These are phyloP conservation scores for Varecia variegata DNA, from an alignment of 2,797 vertebrate species.

Conservation along the genomic window DNA sequence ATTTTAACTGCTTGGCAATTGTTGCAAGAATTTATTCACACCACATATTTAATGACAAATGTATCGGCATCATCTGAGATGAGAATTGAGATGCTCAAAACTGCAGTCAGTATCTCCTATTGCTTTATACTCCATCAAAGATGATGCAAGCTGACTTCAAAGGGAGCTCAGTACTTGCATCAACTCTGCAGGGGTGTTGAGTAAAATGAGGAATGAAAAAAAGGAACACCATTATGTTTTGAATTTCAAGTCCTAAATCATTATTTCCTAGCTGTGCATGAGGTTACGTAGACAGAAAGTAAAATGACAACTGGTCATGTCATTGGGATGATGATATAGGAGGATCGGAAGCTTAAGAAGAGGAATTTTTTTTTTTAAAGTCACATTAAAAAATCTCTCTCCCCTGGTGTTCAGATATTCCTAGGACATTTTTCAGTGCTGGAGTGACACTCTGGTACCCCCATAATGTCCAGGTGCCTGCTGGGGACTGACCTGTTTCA, in stretches of 20 bases:
- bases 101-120: conserved; percentile 57
- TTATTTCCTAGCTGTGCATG: conserved; percentile 80
- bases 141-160: conserved; percentile 79
- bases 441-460: conserved; percentile 56
- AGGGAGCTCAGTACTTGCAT: conserved; percentile 67
- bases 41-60: conserved; percentile 60
- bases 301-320: conserved; percentile 78
- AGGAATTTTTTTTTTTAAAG: conserved; percentile 62
- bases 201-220: conserved; percentile 72
- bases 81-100: conserved; percentile 60
- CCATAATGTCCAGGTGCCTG: conserved; percentile 47
- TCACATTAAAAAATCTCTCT: conserved; percentile 70
- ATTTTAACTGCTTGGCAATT: conserved; percentile 60
- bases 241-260: conserved; percentile 80
- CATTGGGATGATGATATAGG: conserved; percentile 72
- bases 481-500: conserved; percentile 54
- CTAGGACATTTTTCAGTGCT: conserved; percentile 72
- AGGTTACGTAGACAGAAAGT: conserved; percentile 75
- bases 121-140: conserved; percentile 76
- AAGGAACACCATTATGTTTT: conserved; percentile 75
- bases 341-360: conserved; percentile 77
- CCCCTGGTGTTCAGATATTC: conserved; percentile 74
- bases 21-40: conserved; percentile 54
- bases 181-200: conserved; percentile 75
- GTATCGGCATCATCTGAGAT: conserved; percentile 31